A percentile compares a stretch with the other conserved stretches of the same genome.
These are phyloP conservation scores for Deroplatys truncata DNA, from an alignment of 2,888 invertebrate species.

Conservation along the genomic window DNA sequence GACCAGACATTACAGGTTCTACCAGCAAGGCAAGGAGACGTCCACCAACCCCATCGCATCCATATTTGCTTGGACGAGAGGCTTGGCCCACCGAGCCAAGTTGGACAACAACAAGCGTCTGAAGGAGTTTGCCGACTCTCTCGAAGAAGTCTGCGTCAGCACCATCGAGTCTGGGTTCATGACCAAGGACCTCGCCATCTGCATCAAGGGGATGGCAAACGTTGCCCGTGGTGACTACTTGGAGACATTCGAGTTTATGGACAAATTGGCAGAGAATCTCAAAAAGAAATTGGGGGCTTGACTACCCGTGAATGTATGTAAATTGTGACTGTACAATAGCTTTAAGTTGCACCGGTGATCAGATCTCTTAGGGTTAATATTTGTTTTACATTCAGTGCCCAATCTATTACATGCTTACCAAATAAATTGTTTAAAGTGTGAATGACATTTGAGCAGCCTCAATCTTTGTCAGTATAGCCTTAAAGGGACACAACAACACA, in stretches of 20 bases:
- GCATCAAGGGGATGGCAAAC: conserved; percentile 88
- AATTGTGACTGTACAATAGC: neutral
- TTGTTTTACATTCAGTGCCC: neutral
- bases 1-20: conserved; percentile 82
- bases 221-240: conserved; percentile 78
- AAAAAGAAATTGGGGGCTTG: conserved; percentile 57
- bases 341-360: neutral
- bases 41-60: conserved; percentile 99
- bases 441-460: too few species aligned
- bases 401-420: too few species aligned
- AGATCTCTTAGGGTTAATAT: neutral
- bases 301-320: conserved; percentile 40
- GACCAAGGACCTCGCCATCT: conserved; percentile 99
- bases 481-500: too few species aligned
- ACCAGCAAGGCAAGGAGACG: conserved; percentile 94
- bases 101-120: conserved; percentile 79
- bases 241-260: conserved; percentile 95
- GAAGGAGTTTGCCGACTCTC: conserved; percentile 73
- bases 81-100: conserved; percentile 89
- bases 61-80: conserved; percentile 97
- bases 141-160: conserved; percentile 88
- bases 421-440: too few species aligned
- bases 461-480: too few species aligned
- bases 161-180: conserved; percentile 93
- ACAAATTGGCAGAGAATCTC: conserved; percentile 90